These are phyloP conservation scores for Drosophila persimilis DNA, from an alignment of 1,140 invertebrate species.

Conservation along the genomic window DNA sequence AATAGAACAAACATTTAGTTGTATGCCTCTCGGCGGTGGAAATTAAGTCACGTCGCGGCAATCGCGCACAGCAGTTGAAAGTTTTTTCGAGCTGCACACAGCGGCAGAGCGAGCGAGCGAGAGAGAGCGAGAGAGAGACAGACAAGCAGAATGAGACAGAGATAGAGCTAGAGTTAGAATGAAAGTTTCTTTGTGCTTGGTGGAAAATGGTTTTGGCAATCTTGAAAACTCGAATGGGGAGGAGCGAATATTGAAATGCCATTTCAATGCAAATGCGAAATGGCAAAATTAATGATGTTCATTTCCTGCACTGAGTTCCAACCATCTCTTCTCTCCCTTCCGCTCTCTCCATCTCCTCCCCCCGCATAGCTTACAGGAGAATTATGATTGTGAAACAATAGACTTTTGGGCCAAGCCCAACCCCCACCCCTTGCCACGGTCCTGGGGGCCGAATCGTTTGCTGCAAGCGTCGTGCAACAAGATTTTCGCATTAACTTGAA, in stretches of 20 bases:
- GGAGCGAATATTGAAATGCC: conserved; percentile 69
- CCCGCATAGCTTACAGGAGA: conserved; percentile 69
- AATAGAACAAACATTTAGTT: conserved; percentile 74
- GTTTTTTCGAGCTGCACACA: conserved; percentile 32
- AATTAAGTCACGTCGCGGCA: conserved; percentile 81
- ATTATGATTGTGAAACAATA: conserved; percentile 80
- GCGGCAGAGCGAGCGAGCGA: background rate
- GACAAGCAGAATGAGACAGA: background rate
- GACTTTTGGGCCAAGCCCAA: conserved; percentile 62
- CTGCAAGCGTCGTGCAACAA: conserved; percentile 72
- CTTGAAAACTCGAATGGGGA: conserved; percentile 54
- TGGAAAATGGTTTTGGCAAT: conserved; percentile 53
- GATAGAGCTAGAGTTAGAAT: conserved; percentile 8
- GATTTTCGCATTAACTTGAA: conserved; percentile 76
- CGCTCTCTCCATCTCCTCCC: conserved; percentile 10
- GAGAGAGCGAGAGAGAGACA: background rate
- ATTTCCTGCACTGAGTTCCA: conserved; percentile 59
- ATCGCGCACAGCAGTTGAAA: conserved; percentile 74
- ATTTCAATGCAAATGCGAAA: conserved; percentile 80
- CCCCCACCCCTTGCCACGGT: background rate
- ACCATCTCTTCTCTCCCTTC: background rate
- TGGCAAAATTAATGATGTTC: conserved; percentile 80
- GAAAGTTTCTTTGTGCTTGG: conserved; percentile 21
- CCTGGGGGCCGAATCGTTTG: conserved; percentile 40
- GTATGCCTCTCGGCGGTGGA: conserved; percentile 63